Evolutionary conservation across 2,888 invertebrate species (phyloP).

Genomic region (Apodemia zela): DNA sequence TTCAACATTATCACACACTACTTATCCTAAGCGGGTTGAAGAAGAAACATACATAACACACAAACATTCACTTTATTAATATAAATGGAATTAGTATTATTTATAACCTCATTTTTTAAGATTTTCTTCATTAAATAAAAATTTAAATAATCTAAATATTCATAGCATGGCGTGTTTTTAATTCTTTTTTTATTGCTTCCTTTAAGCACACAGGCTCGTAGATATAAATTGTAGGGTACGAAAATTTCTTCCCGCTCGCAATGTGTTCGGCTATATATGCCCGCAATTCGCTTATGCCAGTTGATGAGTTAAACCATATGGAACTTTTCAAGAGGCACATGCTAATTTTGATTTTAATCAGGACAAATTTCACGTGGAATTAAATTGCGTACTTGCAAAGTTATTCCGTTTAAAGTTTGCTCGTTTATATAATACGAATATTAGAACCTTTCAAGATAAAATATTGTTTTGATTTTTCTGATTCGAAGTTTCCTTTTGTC

Average conservation of each 20-base stretch:
- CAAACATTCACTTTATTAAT: too few species aligned
- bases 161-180: conserved; percentile 43
- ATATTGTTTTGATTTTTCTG: background rate
- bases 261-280: conserved; percentile 56
- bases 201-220: conserved; percentile 60
- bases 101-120: too few species aligned
- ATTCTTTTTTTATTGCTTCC: conserved; percentile 48
- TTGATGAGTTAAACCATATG: conserved; percentile 46
- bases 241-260: conserved; percentile 65
- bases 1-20: too few species aligned
- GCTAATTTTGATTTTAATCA: conserved; percentile 62
- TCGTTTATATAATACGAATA: conserved; percentile 15
- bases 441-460: background rate
- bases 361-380: conserved; percentile 26
- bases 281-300: conserved; percentile 49
- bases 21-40: too few species aligned
- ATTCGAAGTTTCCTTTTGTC: background rate
- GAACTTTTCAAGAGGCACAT: conserved; percentile 52
- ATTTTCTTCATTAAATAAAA: background rate
- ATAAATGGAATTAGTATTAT: too few species aligned
- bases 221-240: conserved; percentile 67
- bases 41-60: too few species aligned
- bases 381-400: conserved; percentile 12
- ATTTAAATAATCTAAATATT: conserved; percentile 36
- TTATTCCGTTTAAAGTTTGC: conserved; percentile 5